A percentile compares a stretch with the other conserved stretches of the same genome.
Evolutionary conservation across 2,797 vertebrate species (phyloP).

Genomic region (Dermochelys coriacea): DNA sequence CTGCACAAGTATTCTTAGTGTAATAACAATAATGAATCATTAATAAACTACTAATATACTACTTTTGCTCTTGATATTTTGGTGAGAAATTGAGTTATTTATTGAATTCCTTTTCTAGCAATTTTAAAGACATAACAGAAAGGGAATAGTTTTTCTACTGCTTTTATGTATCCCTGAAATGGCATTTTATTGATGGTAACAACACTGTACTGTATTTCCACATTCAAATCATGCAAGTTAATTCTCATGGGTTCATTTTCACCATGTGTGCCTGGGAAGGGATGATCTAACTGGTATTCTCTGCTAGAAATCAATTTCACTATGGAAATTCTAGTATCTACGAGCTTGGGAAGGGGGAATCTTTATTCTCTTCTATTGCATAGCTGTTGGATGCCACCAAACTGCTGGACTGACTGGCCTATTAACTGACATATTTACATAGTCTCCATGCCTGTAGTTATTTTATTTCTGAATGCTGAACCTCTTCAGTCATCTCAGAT

Average conservation of each 20-base stretch:
- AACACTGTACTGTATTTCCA: background rate
- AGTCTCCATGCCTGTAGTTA: background rate
- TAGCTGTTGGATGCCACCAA: rapidly evolving
- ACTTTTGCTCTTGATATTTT: background rate
- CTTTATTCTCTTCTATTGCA: background rate
- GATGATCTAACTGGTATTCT: background rate
- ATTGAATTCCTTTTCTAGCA: background rate
- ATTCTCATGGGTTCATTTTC: background rate
- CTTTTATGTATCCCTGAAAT: background rate
- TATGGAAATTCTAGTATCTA: background rate
- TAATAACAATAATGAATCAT: too few species aligned
- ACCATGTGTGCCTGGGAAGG: background rate
- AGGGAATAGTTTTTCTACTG: background rate
- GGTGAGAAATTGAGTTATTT: background rate
- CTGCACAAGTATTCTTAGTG: too few species aligned
- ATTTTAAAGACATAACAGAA: background rate
- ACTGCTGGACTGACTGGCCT: background rate
- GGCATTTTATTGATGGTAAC: background rate
- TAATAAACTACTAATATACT: too few species aligned
- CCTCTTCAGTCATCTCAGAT: background rate
- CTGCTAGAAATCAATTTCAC: background rate
- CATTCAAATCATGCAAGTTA: background rate
- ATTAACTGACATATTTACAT: background rate
- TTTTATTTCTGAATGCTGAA: constrained; percentile 5
- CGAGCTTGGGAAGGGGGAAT: background rate